A percentile compares a stretch with the other conserved stretches of the same genome.
phyloP scores from a whole-genome alignment of 1,140 invertebrate species.

The Drosophila mojavensis region DNA sequence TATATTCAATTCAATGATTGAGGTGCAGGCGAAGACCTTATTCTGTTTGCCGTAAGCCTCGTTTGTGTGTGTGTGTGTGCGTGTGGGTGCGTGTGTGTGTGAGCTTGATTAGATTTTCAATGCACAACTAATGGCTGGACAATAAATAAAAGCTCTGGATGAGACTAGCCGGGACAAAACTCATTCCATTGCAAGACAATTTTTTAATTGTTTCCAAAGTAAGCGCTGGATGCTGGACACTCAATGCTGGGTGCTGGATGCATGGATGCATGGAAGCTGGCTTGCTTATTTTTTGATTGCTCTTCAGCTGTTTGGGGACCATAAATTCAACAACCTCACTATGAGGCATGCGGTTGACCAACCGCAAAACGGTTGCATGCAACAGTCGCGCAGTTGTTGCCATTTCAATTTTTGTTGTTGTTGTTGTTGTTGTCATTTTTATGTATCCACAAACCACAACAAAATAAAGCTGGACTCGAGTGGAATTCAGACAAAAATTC shows the following conservation, averaged over 20 bases:
- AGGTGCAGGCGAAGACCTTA: neutral
- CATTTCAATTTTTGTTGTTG: conserved; percentile 16
- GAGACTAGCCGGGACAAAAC: conserved; percentile 22
- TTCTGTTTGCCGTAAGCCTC: neutral
- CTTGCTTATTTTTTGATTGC: conserved; percentile 35
- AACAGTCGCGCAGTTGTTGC: conserved; percentile 70
- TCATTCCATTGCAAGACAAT: conserved; percentile 27
- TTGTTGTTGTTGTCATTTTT: neutral
- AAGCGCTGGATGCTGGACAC: neutral
- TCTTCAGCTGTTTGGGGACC: conserved; percentile 47
- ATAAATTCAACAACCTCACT: conserved; percentile 68
- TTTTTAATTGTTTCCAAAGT: conserved; percentile 65
- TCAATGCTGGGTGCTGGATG: neutral
- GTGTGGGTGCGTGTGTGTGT: neutral
- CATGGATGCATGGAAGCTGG: neutral
- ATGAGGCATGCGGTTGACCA: conserved; percentile 41
- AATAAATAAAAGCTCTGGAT: conserved; percentile 57
- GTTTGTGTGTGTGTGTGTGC: neutral
- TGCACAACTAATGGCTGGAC: conserved; percentile 45
- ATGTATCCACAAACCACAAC: conserved; percentile 57
- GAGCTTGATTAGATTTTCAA: conserved; percentile 37
- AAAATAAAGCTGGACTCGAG: conserved; percentile 10
- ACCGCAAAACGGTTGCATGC: conserved; percentile 69
- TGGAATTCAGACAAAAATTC: neutral
- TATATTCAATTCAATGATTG: conserved; percentile 30